Percentiles rank a stretch among this genome's conserved stretches.
Evolutionary conservation across 2,888 invertebrate species (phyloP).

Genomic region (Cotesia congregata): DNA sequence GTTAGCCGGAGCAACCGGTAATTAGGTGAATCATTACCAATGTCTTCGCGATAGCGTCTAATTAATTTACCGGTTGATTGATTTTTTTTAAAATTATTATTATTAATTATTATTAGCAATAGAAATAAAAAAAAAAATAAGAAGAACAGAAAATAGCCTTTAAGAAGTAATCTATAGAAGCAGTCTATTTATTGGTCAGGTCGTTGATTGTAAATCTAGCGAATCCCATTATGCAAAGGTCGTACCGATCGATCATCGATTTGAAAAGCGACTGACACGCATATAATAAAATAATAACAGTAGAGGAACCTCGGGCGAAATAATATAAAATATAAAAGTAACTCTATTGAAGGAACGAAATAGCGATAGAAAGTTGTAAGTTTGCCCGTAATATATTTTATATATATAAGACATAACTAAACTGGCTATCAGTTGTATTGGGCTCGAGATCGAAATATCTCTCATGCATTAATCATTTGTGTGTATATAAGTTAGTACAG

Average conservation of each 20-base stretch:
- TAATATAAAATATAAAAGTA: too few species aligned
- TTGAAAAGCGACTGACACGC: constrained; percentile 53
- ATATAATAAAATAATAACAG: constrained; percentile 51
- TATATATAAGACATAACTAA: constrained; percentile 17
- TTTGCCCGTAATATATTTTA: constrained; percentile 31
- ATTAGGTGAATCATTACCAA: constrained; percentile 16
- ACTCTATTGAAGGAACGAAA: constrained; percentile 16
- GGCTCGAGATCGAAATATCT: constrained; percentile 59
- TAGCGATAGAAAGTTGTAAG: constrained; percentile 48
- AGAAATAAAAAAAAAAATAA: too few species aligned
- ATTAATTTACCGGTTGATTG: constrained; percentile 15
- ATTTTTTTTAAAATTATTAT: background rate
- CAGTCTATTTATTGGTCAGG: background rate
- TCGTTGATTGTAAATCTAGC: constrained; percentile 21
- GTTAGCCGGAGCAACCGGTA: constrained; percentile 23
- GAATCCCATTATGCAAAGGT: constrained; percentile 54
- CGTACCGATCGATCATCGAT: constrained; percentile 58
- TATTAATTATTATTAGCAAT: too few species aligned
- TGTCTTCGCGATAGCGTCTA: background rate
- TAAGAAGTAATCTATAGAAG: background rate
- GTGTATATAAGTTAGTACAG: constrained; percentile 21
- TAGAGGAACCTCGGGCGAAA: constrained; percentile 32
- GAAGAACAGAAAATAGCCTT: too few species aligned
- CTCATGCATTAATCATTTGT: constrained; percentile 65
- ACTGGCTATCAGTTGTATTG: constrained; percentile 47